Base-by-base conservation (phyloP, 2,797 vertebrate genomes). In the Sebastes paucispinis region DNA sequence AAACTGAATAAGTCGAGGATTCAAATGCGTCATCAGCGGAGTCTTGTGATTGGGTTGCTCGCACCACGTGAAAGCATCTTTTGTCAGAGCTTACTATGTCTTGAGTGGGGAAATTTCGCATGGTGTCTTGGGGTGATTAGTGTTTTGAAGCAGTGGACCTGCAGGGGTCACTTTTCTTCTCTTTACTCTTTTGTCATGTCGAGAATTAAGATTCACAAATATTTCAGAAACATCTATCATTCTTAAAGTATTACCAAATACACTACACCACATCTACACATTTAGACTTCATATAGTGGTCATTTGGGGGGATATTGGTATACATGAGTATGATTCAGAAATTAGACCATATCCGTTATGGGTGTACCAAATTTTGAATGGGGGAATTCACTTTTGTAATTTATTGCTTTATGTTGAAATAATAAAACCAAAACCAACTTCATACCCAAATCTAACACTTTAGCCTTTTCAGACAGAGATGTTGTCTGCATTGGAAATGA, bases 401-500 rank as follows among this genome's bases (percentile, higher is more conserved):
- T 32, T 1, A 31, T 55, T 24, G 14, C 9, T 70, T 69, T 24
- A 11, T 81, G 68, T 64, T 25, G 16, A 85, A 74, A 73, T 52
- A 13, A 47, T 47, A 54, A 68, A 67, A 57, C 1, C 43, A 12
- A 75, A 71, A 47, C 1, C 4, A 71, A 34, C 62, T 72, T 71
- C 32, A 32, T 14, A 59, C 20, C 22, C 31, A 27, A 70, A 60
- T 80, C 52, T 32, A 6, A 18, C 16, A 24, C 62, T 75, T 64
- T 34, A 27, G 27, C 29, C 54, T 73, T 76, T 82, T 68, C 64
- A 68, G 39, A 72, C 39, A 72, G 8, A 6, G 57, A 20, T 8
- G 11, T 58, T 24, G 34, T 77, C 36, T 69, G 27, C 64, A 32
- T 39, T 78, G 14, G 83, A 80, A 73, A 55, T 29, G 67, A 85